A percentile compares a stretch with the other conserved stretches of the same genome.
phyloP scores from a whole-genome alignment of 2,113 vertebrate species.

The Sebastes schlegelii region DNA sequence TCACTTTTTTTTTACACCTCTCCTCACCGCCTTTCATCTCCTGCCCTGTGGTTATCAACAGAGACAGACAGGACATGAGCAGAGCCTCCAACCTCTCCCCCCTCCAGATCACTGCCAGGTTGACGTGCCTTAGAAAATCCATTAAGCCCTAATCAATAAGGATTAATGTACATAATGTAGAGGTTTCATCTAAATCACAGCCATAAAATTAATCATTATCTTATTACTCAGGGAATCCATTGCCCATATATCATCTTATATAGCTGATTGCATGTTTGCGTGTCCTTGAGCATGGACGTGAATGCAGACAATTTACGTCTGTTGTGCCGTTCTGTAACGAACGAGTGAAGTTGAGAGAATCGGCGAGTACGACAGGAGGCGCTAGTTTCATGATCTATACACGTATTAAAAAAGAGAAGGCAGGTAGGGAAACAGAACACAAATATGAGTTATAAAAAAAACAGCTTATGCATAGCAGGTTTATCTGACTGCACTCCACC shows the following conservation, averaged over 20 bases:
- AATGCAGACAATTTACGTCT: not conserved
- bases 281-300: slow-evolving; percentile 6
- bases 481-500: slow-evolving; percentile 42
- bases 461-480: slow-evolving; percentile 15
- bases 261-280: slow-evolving; percentile 1
- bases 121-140: slow-evolving; percentile 51
- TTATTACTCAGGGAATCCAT: slow-evolving; percentile 43
- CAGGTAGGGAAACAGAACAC: not conserved
- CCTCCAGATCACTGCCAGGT: slow-evolving; percentile 51
- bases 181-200: slow-evolving; percentile 42
- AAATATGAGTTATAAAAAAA: slow-evolving; percentile 6
- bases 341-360: slow-evolving; percentile 1
- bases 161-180: slow-evolving; percentile 47
- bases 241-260: slow-evolving; percentile 31
- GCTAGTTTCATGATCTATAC: slow-evolving; percentile 12
- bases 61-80: slow-evolving; percentile 61
- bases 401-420: not conserved
- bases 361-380: not conserved
- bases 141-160: slow-evolving; percentile 57
- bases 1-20: slow-evolving; percentile 49
- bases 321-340: slow-evolving; percentile 19
- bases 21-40: slow-evolving; percentile 59
- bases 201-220: slow-evolving; percentile 56
- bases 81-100: slow-evolving; percentile 32
- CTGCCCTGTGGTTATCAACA: slow-evolving; percentile 65